These are phyloP conservation scores for Galago senegalensis DNA, from an alignment of 2,797 vertebrate genomes.

Conservation along the genomic window DNA sequence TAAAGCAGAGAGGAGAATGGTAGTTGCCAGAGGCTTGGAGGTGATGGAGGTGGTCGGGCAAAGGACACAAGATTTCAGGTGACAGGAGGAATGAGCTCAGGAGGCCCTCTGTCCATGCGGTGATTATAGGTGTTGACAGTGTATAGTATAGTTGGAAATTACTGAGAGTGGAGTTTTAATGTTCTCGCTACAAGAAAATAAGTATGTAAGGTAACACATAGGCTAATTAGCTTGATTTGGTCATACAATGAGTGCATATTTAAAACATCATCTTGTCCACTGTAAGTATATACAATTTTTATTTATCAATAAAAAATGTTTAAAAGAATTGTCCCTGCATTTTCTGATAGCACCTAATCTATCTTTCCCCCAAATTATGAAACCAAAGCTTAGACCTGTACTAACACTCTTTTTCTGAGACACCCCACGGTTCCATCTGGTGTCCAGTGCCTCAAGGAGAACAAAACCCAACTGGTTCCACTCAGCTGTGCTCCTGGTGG, in stretches of 20 bases:
- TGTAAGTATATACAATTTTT: neutral
- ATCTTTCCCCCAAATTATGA: neutral
- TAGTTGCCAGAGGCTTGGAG: no score
- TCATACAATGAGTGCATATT: neutral
- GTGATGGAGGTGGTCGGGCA: no score
- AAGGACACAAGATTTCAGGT: no score
- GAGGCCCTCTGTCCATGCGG: no score
- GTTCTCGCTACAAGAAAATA: neutral
- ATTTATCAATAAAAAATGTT: neutral
- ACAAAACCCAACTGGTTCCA: neutral
- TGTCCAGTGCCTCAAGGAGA: neutral
- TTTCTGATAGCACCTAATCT: neutral
- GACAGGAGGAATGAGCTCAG: no score
- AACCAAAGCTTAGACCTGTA: neutral
- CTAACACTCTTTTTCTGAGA: neutral
- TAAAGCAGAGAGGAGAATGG: no score
- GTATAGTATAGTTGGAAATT: no score
- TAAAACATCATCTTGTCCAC: neutral
- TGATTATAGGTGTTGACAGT: no score
- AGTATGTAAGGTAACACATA: neutral
- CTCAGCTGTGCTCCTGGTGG: neutral
- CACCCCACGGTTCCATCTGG: neutral
- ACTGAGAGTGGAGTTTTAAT: neutral
- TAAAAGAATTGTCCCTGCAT: neutral
- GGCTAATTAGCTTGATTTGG: neutral